Conservation (phyloP, 2,113 vertebrate genomes). For the Tyrannus savana region DNA sequence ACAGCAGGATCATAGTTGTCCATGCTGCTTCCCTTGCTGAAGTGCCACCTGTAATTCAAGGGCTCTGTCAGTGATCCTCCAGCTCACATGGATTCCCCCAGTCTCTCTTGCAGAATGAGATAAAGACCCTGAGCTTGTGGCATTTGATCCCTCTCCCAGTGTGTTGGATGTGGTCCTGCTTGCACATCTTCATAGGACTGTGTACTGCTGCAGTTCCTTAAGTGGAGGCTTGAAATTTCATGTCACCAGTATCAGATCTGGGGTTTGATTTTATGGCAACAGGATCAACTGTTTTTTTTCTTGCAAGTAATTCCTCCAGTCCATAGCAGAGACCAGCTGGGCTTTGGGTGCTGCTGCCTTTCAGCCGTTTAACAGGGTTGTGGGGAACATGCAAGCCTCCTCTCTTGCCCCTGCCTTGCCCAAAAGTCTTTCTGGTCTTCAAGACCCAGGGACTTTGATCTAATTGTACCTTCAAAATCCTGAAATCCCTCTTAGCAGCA, state of each 20-base stretch:
- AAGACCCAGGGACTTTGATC: neutral
- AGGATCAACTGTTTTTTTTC: neutral
- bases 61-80: neutral
- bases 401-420: neutral
- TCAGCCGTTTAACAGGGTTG: neutral
- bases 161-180: neutral
- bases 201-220: neutral
- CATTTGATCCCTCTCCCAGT: neutral
- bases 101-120: neutral
- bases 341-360: neutral
- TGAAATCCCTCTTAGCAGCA: neutral
- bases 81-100: accelerated
- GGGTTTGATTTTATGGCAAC: neutral
- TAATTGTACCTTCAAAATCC: neutral
- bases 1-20: neutral
- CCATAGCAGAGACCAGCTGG: accelerated
- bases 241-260: accelerated
- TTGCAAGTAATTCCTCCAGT: neutral
- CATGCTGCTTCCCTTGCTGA: neutral
- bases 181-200: accelerated
- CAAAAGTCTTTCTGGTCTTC: neutral
- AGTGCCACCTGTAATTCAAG: too few species aligned
- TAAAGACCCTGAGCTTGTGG: neutral
- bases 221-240: neutral
- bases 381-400: neutral